These are phyloP conservation scores for Cyphomyrmex costatus DNA, from an alignment of 1,140 invertebrate species.

Conservation along the genomic window DNA sequence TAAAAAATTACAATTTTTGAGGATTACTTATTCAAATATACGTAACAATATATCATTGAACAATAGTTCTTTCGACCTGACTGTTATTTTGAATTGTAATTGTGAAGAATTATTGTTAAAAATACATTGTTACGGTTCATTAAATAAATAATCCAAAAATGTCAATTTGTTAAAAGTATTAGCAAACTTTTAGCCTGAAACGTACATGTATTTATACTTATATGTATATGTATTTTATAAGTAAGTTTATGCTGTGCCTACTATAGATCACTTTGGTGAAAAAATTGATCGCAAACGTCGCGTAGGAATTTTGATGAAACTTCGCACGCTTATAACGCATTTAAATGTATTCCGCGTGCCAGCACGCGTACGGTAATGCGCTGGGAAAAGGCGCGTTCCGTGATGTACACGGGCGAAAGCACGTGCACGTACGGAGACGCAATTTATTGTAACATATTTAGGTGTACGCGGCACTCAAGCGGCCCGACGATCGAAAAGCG, in stretches of 20 bases:
- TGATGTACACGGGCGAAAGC: conserved; percentile 39
- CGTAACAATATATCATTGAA: too few relatives aligned
- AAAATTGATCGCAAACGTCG: conserved; percentile 33
- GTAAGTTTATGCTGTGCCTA: neutral
- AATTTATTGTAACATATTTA: conserved; percentile 55
- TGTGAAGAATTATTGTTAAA: too few relatives aligned
- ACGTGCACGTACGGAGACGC: conserved; percentile 21
- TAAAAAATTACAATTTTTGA: too few relatives aligned
- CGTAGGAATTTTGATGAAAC: conserved; percentile 41
- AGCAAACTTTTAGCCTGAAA: too few relatives aligned
- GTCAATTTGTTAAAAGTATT: too few relatives aligned
- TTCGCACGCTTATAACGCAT: conserved; percentile 26
- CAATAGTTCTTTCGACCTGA: too few relatives aligned
- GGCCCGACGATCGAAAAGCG: conserved; percentile 42
- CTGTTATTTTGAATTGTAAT: too few relatives aligned
- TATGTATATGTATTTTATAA: neutral
- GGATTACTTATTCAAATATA: too few relatives aligned
- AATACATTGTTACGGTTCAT: too few relatives aligned
- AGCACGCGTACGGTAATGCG: conserved; percentile 29
- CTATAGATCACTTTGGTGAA: neutral
- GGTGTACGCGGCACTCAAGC: conserved; percentile 33
- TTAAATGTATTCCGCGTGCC: conserved; percentile 45
- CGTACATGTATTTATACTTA: neutral
- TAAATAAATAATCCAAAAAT: too few relatives aligned
- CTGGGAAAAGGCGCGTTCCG: conserved; percentile 8